Percentiles rank a stretch among this genome's conserved stretches.
phyloP scores from a whole-genome alignment of 2,888 invertebrate genomes.

The Chaitophorus viminalis region DNA sequence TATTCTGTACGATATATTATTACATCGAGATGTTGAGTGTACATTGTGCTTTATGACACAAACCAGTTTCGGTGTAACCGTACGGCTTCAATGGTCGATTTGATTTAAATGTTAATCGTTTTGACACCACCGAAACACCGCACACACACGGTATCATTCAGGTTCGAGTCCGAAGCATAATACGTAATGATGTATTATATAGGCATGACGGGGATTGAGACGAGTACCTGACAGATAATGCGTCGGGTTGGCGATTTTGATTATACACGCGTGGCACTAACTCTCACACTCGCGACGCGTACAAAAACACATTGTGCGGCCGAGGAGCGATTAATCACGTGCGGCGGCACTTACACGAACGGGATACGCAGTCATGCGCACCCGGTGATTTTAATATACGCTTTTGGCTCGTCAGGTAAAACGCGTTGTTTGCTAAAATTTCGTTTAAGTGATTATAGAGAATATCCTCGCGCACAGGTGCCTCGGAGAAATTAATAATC shows the following conservation, averaged over 20 bases:
- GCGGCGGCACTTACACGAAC: background rate
- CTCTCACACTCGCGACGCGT: too few relatives aligned
- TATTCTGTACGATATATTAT: background rate
- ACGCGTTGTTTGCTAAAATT: background rate
- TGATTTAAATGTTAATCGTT: constrained; percentile 20
- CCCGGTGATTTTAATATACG: background rate
- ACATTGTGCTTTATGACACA: background rate
- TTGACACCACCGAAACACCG: background rate
- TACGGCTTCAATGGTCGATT: background rate
- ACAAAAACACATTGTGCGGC: too few relatives aligned
- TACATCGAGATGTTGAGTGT: too few relatives aligned
- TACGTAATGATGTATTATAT: too few relatives aligned
- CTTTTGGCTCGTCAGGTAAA: background rate
- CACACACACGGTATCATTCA: background rate
- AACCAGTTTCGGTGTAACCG: background rate
- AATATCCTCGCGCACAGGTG: background rate
- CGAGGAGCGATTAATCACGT: background rate
- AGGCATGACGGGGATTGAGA: background rate
- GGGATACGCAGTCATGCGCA: too few relatives aligned
- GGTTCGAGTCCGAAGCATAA: background rate
- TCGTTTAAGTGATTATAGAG: background rate
- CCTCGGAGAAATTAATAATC: background rate
- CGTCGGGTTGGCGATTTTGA: background rate
- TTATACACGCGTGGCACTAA: too few relatives aligned
- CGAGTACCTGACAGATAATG: background rate